Conservation (phyloP, 2,888 invertebrate genomes). For the Nymphalis polychloros region DNA sequence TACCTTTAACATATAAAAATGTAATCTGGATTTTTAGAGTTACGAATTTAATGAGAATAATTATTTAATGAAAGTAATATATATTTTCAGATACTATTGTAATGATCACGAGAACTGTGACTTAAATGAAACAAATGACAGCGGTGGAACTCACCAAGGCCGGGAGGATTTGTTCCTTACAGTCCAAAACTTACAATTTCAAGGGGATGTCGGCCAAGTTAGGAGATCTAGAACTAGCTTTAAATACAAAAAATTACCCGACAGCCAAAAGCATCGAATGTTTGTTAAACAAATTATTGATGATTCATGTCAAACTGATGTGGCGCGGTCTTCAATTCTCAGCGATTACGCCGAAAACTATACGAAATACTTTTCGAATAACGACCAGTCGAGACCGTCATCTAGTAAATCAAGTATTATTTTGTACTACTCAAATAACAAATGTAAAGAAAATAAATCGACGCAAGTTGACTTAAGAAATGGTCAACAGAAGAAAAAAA, state of each 20-base stretch:
- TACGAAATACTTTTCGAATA: constrained; percentile 62
- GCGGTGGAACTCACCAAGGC: constrained; percentile 41
- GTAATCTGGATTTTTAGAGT: too few relatives aligned
- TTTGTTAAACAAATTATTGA: constrained; percentile 67
- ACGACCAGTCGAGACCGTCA: constrained; percentile 60
- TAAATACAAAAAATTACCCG: constrained; percentile 62
- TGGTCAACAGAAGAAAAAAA: constrained; percentile 44
- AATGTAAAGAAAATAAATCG: constrained; percentile 55
- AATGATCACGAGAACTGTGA: constrained; percentile 36
- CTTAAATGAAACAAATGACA: constrained; percentile 42
- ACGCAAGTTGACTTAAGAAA: constrained; percentile 52
- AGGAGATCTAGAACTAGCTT: constrained; percentile 64
- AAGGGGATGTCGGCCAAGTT: constrained; percentile 56
- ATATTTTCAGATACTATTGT: constrained; percentile 57
- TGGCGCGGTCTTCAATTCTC: constrained; percentile 58
- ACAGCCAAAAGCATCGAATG: constrained; percentile 65
- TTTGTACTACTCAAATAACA: constrained; percentile 49
- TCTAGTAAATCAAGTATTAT: constrained; percentile 64
- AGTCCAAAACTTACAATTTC: constrained; percentile 71
- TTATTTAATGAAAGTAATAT: neutral
- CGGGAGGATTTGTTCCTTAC: constrained; percentile 62
- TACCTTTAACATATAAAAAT: too few relatives aligned
- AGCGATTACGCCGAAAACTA: constrained; percentile 69
- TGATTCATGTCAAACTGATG: constrained; percentile 50
- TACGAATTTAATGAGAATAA: too few relatives aligned